These are phyloP conservation scores for Thyatira batis DNA, from an alignment of 2,888 invertebrate genomes.

Conservation along the genomic window DNA sequence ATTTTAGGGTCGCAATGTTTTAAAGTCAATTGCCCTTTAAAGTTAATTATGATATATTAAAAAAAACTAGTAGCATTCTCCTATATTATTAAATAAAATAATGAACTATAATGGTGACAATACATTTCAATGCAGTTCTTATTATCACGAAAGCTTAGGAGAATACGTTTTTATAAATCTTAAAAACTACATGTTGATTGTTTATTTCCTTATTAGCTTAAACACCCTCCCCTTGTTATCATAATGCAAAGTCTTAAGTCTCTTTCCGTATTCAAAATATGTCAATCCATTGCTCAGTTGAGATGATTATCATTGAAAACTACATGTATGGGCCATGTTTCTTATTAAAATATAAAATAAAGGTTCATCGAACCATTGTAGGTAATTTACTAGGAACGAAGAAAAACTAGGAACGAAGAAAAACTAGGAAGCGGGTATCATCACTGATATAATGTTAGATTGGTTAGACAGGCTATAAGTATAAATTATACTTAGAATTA, in stretches of 20 bases:
- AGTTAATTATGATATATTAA: background rate
- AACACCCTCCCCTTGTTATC: too few relatives aligned
- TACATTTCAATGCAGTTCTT: background rate
- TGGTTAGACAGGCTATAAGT: slow-evolving; percentile 2
- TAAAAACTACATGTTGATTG: background rate
- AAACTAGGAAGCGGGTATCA: background rate
- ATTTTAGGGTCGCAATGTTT: background rate
- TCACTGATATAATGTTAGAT: background rate
- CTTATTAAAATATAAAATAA: background rate
- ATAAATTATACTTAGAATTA: slow-evolving; percentile 1
- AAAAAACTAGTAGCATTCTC: background rate
- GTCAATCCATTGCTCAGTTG: too few relatives aligned
- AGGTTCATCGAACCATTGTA: background rate
- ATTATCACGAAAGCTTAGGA: background rate
- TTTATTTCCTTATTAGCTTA: background rate
- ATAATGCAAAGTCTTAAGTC: too few relatives aligned
- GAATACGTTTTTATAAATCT: background rate
- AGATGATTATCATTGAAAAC: too few relatives aligned
- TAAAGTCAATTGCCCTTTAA: background rate
- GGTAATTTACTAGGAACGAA: background rate
- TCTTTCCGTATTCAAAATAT: too few relatives aligned
- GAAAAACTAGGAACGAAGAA: background rate
- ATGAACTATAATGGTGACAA: background rate
- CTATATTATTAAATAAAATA: background rate
- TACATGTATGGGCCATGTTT: background rate